A percentile compares a stretch with the other conserved stretches of the same genome.
Evolutionary conservation across 2,113 vertebrate species (phyloP).

Genomic region (Jaculus jaculus): DNA sequence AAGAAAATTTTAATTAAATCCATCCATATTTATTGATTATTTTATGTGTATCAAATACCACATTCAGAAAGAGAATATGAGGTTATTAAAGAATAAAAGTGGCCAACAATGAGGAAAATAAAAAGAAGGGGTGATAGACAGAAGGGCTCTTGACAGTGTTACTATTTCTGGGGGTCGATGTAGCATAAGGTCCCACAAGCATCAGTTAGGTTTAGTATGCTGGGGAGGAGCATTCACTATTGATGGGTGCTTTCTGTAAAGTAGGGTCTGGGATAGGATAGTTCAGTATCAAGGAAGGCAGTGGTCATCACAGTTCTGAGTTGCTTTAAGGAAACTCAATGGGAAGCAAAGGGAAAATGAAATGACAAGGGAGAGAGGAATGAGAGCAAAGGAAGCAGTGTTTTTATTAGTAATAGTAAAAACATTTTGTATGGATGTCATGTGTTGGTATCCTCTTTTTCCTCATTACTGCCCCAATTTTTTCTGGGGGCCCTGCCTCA

Average conservation of each 20-base stretch:
- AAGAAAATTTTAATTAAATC: background rate
- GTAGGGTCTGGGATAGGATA: background rate
- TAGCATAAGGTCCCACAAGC: background rate
- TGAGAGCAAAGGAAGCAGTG: background rate
- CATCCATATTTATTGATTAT: constrained; percentile 17
- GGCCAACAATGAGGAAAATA: background rate
- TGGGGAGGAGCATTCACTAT: background rate
- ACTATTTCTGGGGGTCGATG: background rate
- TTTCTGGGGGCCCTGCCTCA: too few relatives aligned
- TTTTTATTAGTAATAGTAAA: too few relatives aligned
- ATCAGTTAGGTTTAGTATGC: background rate
- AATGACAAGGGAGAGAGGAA: background rate
- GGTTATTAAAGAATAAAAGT: background rate
- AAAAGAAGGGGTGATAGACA: background rate
- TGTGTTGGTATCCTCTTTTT: too few relatives aligned
- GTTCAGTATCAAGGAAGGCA: background rate
- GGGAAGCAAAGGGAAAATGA: background rate
- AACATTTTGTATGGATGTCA: too few relatives aligned
- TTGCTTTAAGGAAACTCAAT: too few relatives aligned
- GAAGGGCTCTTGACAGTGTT: background rate
- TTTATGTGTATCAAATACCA: background rate
- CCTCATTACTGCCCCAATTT: too few relatives aligned
- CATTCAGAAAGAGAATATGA: background rate
- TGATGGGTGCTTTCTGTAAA: background rate
- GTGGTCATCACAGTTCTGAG: background rate